Conservation (phyloP, 2,888 invertebrate genomes). For the Tetragonula carbonaria region DNA sequence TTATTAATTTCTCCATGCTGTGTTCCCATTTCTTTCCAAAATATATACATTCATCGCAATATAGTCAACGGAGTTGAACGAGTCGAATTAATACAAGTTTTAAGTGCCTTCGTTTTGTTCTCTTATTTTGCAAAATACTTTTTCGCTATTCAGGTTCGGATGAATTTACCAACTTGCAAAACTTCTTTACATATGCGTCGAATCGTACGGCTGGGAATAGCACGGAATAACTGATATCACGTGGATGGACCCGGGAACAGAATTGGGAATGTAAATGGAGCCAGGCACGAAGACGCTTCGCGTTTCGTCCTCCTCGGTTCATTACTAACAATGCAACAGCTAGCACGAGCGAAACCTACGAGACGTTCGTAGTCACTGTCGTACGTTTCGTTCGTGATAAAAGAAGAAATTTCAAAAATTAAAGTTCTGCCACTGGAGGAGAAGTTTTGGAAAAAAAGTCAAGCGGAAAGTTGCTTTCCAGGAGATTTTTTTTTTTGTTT, state of each 20-base stretch:
- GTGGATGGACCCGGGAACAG: slow-evolving; percentile 44
- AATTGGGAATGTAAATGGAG: slow-evolving; percentile 50
- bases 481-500: not conserved
- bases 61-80: not conserved
- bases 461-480: not conserved
- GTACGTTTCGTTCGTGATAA: not conserved
- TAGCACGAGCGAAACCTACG: not conserved
- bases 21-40: too few relatives aligned
- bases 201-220: slow-evolving; percentile 74
- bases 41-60: not conserved
- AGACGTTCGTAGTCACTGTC: not conserved
- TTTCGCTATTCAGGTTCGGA: not conserved
- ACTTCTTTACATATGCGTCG: slow-evolving; percentile 50
- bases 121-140: not conserved
- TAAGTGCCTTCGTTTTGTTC: not conserved
- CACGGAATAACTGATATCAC: slow-evolving; percentile 73
- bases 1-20: not conserved
- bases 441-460: not conserved
- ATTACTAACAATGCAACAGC: slow-evolving; percentile 2
- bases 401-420: not conserved
- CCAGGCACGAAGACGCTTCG: slow-evolving; percentile 36
- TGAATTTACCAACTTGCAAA: slow-evolving; percentile 41
- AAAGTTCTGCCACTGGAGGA: too few relatives aligned
- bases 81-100: not conserved
- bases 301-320: not conserved